phyloP scores from a whole-genome alignment of 2,113 vertebrate species.

The Charina bottae region DNA sequence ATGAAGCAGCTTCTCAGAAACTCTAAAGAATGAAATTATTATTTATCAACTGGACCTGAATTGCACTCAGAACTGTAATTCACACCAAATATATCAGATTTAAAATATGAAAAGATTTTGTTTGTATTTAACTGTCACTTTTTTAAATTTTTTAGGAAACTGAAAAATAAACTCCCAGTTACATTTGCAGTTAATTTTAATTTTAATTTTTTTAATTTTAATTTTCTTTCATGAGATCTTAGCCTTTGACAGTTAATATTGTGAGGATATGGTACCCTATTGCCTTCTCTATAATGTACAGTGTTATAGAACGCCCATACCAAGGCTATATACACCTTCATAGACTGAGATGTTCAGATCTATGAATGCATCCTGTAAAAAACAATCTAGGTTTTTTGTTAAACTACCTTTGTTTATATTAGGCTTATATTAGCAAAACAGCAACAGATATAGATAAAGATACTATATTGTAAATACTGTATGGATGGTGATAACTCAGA shows the following conservation, averaged over 20 bases:
- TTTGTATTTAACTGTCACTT: neutral
- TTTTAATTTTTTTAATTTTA: too few relatives aligned
- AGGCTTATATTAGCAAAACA: neutral
- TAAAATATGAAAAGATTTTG: neutral
- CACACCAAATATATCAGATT: neutral
- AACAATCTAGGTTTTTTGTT: neutral
- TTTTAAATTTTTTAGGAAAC: neutral
- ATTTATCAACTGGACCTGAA: neutral
- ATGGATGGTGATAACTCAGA: neutral
- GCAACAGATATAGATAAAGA: neutral
- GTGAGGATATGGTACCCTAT: neutral
- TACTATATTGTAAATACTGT: neutral
- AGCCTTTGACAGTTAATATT: neutral
- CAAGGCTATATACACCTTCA: neutral
- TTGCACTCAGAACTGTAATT: neutral
- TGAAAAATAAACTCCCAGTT: neutral
- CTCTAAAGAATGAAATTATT: neutral
- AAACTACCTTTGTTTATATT: neutral
- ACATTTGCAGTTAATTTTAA: neutral
- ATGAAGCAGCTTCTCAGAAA: neutral
- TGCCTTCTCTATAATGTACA: neutral
- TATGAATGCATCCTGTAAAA: neutral
- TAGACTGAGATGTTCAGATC: neutral
- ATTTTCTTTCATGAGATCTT: neutral
- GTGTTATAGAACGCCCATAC: neutral